These are phyloP conservation scores for Charaxes varanes DNA, from an alignment of 1,140 invertebrate genomes.

Conservation along the genomic window DNA sequence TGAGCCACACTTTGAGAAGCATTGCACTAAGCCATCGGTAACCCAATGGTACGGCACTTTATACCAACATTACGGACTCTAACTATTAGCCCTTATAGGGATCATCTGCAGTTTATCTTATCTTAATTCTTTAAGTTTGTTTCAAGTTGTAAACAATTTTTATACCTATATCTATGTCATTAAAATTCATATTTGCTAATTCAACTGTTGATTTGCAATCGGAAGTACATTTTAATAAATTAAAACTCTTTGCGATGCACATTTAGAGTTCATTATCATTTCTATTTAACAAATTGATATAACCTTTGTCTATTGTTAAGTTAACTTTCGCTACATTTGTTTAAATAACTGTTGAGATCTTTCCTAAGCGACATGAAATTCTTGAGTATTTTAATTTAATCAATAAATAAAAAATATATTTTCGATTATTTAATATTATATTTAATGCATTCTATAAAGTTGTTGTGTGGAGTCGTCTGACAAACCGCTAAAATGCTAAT, in stretches of 20 bases:
- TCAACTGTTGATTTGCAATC: slow-evolving; percentile 7
- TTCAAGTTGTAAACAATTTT: slow-evolving; percentile 4
- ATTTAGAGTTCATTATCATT: neutral
- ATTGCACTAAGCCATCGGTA: slow-evolving; percentile 21
- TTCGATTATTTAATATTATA: too few relatives aligned
- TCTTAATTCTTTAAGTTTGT: slow-evolving; percentile 23
- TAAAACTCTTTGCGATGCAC: neutral
- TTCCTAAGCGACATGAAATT: slow-evolving; percentile 15
- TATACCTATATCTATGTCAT: neutral
- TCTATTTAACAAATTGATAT: too few relatives aligned
- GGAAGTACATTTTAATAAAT: slow-evolving; percentile 2
- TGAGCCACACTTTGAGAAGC: too few relatives aligned
- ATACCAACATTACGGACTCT: slow-evolving; percentile 17
- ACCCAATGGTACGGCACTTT: slow-evolving; percentile 23
- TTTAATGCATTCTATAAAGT: too few relatives aligned
- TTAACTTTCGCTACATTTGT: too few relatives aligned
- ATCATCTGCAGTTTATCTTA: slow-evolving; percentile 24
- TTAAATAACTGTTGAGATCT: slow-evolving; percentile 25
- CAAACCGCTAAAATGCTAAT: too few relatives aligned
- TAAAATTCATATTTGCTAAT: slow-evolving; percentile 9
- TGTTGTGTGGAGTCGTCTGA: too few relatives aligned
- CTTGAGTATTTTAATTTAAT: slow-evolving; percentile 9
- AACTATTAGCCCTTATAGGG: slow-evolving; percentile 22
- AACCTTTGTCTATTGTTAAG: too few relatives aligned
- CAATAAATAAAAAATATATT: too few relatives aligned